Conservation (phyloP, 2,113 vertebrate genomes). For the Tachysurus vachellii region DNA sequence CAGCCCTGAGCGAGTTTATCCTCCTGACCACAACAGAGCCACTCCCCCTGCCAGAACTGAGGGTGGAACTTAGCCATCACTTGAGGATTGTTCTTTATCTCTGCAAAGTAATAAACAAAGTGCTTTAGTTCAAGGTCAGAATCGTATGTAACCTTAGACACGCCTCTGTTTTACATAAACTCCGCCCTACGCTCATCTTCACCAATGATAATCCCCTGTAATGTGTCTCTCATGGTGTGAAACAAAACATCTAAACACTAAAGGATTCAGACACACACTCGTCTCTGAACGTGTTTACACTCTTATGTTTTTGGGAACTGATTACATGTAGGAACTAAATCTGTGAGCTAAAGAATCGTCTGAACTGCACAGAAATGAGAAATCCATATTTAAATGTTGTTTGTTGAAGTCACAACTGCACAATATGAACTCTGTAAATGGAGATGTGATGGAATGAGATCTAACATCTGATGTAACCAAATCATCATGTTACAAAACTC, state of each 20-base stretch:
- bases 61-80: slow-evolving; percentile 90
- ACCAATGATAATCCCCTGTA: no score
- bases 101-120: slow-evolving; percentile 59
- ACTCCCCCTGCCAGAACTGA: slow-evolving; percentile 89
- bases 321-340: not conserved
- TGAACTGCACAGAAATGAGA: no score
- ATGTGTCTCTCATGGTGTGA: no score
- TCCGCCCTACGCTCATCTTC: not conserved
- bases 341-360: not conserved
- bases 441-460: not conserved
- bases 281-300: not conserved
- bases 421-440: no score
- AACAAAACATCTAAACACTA: no score
- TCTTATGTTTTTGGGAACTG: no score
- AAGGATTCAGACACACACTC: no score
- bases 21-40: slow-evolving; percentile 90
- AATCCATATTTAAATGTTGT: not conserved
- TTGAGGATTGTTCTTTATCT: slow-evolving; percentile 84
- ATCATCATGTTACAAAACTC: not conserved
- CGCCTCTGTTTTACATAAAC: no score
- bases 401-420: no score
- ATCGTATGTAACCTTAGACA: not conserved
- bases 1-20: slow-evolving; percentile 91
- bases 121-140: not conserved
- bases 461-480: not conserved